Evolutionary conservation across 1,140 invertebrate species (phyloP).

Genomic region (Leptinotarsa defecta): DNA sequence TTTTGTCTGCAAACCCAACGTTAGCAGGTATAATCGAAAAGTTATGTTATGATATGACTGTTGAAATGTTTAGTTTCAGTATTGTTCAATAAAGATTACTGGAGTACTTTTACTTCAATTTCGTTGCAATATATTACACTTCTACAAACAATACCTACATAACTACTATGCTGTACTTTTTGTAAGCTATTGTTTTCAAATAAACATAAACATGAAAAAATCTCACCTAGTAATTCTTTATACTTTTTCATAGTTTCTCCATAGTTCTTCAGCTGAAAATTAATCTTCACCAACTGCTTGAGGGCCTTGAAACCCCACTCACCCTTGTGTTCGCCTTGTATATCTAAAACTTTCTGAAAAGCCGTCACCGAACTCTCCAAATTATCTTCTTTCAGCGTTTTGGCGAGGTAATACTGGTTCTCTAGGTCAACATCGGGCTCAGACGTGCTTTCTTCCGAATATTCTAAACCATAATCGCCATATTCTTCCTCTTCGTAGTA

Average conservation of each 20-base stretch:
- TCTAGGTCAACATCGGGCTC: slow-evolving; percentile 99
- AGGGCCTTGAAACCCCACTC: slow-evolving; percentile 99
- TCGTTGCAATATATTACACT: too few relatives aligned
- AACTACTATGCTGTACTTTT: too few relatives aligned
- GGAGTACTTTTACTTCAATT: too few relatives aligned
- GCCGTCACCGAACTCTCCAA: slow-evolving; percentile 86
- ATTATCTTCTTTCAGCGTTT: slow-evolving; percentile 97
- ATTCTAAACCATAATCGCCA: slow-evolving; percentile 65
- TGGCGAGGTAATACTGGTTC: slow-evolving; percentile 99
- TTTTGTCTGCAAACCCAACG: too few relatives aligned
- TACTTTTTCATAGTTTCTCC: slow-evolving; percentile 96
- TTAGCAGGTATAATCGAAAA: too few relatives aligned
- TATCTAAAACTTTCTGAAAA: slow-evolving; percentile 94
- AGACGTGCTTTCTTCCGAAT: slow-evolving; percentile 92
- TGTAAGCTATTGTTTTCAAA: too few relatives aligned
- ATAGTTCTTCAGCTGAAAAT: slow-evolving; percentile 96
- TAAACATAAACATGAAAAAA: not conserved
- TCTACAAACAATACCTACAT: too few relatives aligned
- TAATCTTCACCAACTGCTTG: slow-evolving; percentile 99
- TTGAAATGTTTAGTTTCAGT: too few relatives aligned
- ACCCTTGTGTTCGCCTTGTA: slow-evolving; percentile 95
- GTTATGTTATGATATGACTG: too few relatives aligned
- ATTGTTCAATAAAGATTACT: too few relatives aligned
- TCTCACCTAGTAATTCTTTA: slow-evolving; percentile 83
- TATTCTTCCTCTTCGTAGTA: slow-evolving; percentile 36